These are phyloP conservation scores for Enteromius treurensis DNA, from an alignment of 2,797 vertebrate species.

Conservation along the genomic window DNA sequence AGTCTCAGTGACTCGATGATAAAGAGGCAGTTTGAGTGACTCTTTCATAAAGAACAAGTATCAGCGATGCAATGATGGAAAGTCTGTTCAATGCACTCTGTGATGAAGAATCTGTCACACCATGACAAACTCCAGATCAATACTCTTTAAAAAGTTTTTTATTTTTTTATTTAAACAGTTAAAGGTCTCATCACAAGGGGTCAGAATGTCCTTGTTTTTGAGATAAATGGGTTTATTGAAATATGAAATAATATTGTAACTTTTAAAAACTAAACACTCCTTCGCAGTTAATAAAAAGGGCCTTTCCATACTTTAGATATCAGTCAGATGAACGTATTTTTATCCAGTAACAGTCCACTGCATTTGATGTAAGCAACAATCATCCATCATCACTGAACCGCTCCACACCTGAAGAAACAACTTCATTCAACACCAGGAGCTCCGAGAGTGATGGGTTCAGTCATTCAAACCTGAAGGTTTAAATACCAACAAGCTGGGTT, in stretches of 20 bases:
- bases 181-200: background rate
- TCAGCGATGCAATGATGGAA: conserved; percentile 20
- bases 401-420: conserved; percentile 21
- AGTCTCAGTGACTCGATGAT: conserved; percentile 34
- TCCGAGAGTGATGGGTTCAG: background rate
- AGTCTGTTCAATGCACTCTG: conserved; percentile 38
- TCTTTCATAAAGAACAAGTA: conserved; percentile 27
- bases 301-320: background rate
- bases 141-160: background rate
- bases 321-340: background rate
- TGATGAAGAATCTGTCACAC: conserved; percentile 8
- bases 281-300: background rate
- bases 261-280: background rate
- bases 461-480: conserved; percentile 2
- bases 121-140: conserved; percentile 17
- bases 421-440: background rate
- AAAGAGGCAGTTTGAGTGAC: conserved; percentile 22
- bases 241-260: background rate
- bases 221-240: background rate
- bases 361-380: conserved; percentile 43
- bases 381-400: background rate
- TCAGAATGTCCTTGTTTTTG: background rate
- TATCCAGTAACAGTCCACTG: conserved; percentile 29
- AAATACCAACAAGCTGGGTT: conserved; percentile 10
- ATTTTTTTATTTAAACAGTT: background rate